phyloP scores from a whole-genome alignment of 1,140 invertebrate species.

The Danaus melanippus region DNA sequence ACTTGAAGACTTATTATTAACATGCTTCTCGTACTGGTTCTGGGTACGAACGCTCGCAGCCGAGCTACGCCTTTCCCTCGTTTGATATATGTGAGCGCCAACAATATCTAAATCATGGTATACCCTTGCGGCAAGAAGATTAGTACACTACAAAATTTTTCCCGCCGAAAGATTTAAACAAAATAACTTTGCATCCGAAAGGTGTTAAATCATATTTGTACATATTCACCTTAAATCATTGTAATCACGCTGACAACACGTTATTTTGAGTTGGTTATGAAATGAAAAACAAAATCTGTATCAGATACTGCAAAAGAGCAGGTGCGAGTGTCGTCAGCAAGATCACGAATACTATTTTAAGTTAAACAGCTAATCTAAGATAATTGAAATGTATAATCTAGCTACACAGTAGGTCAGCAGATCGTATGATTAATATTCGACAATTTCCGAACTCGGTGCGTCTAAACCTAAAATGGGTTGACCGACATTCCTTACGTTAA shows the following conservation, averaged over 20 bases:
- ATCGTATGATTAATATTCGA: slow-evolving; percentile 36
- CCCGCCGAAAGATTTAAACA: slow-evolving; percentile 59
- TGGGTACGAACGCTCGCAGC: slow-evolving; percentile 41
- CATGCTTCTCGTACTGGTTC: slow-evolving; percentile 40
- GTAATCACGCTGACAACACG: slow-evolving; percentile 23
- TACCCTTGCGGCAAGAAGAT: slow-evolving; percentile 66
- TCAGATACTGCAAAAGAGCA: too few relatives aligned
- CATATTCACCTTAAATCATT: slow-evolving; percentile 47
- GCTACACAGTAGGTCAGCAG: slow-evolving; percentile 50
- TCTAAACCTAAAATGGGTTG: slow-evolving; percentile 47
- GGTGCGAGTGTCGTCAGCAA: slow-evolving; percentile 16
- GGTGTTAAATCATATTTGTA: slow-evolving; percentile 66
- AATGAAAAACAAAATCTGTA: too few relatives aligned
- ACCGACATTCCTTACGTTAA: slow-evolving; percentile 35
- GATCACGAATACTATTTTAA: slow-evolving; percentile 38
- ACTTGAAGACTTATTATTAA: slow-evolving; percentile 67
- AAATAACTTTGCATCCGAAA: slow-evolving; percentile 46
- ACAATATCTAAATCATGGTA: slow-evolving; percentile 63
- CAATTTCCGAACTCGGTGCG: slow-evolving; percentile 46
- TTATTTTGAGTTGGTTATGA: too few relatives aligned
- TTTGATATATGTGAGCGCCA: slow-evolving; percentile 39
- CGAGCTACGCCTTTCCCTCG: slow-evolving; percentile 23
- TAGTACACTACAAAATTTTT: slow-evolving; percentile 49
- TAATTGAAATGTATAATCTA: slow-evolving; percentile 61
- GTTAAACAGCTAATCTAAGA: slow-evolving; percentile 63